Conservation (phyloP, 2,113 vertebrate species). For the Balaeniceps rex region DNA sequence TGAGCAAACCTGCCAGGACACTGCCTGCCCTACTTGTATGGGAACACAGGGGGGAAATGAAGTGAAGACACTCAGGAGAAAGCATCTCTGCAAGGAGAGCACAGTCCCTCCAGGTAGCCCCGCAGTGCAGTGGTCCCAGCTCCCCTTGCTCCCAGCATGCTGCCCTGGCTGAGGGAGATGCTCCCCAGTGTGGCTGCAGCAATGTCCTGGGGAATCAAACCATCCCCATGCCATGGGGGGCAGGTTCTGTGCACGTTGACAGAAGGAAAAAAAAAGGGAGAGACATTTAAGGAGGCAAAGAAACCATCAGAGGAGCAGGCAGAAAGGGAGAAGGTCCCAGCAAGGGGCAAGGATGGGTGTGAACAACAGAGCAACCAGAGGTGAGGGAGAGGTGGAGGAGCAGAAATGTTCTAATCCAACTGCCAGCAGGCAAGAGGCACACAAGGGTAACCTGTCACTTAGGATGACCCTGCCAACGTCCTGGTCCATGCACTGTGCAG, state of each 20-base stretch:
- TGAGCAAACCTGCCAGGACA: neutral
- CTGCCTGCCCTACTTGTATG: neutral
- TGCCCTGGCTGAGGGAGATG: neutral
- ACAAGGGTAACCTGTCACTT: neutral
- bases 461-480: neutral
- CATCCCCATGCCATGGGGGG: neutral
- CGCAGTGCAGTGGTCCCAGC: neutral
- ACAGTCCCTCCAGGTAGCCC: neutral
- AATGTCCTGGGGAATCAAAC: neutral
- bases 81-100: neutral
- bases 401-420: neutral
- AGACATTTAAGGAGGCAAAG: neutral
- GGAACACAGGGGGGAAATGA: neutral
- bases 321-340: neutral
- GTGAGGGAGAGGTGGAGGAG: neutral
- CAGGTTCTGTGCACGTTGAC: neutral
- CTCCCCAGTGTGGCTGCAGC: neutral
- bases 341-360: neutral
- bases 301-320: neutral
- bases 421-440: neutral
- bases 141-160: neutral
- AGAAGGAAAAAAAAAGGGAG: neutral
- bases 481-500: neutral
- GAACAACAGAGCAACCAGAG: neutral
- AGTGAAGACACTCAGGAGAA: neutral